Evolutionary conservation across 2,797 vertebrate genomes (phyloP).

Genomic region (Phalloptychus januarius): DNA sequence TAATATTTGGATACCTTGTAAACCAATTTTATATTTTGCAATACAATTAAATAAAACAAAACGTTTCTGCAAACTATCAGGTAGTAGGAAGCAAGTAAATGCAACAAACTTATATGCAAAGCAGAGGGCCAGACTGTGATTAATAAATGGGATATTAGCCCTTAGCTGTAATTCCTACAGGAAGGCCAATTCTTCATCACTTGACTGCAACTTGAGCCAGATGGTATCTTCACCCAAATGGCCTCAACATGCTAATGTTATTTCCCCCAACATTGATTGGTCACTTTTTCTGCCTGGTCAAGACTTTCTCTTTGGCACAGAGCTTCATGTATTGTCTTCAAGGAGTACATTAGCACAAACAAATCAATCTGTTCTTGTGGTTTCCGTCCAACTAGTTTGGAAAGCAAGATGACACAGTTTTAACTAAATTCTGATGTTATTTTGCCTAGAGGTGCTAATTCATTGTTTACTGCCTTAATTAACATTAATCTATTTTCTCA

Average conservation of each 20-base stretch:
- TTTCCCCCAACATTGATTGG: conserved; percentile 37
- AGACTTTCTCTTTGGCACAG: conserved; percentile 8
- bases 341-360: conserved; percentile 24
- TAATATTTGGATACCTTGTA: background rate
- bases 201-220: conserved; percentile 46
- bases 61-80: background rate
- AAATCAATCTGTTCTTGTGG: conserved; percentile 7
- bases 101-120: background rate
- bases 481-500: background rate
- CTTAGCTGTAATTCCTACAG: background rate
- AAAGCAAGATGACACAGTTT: conserved; percentile 3
- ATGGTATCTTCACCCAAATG: conserved; percentile 39
- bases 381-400: conserved; percentile 2
- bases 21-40: background rate
- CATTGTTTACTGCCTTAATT: background rate
- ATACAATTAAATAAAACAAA: background rate
- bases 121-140: background rate
- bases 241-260: conserved; percentile 37
- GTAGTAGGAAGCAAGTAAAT: no score
- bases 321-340: background rate
- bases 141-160: conserved; percentile 8
- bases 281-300: conserved; percentile 14
- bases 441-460: background rate
- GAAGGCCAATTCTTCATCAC: conserved; percentile 16
- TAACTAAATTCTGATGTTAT: background rate